phyloP scores from a whole-genome alignment of 2,888 invertebrate genomes.

The Scrobipalpa atriplicella region DNA sequence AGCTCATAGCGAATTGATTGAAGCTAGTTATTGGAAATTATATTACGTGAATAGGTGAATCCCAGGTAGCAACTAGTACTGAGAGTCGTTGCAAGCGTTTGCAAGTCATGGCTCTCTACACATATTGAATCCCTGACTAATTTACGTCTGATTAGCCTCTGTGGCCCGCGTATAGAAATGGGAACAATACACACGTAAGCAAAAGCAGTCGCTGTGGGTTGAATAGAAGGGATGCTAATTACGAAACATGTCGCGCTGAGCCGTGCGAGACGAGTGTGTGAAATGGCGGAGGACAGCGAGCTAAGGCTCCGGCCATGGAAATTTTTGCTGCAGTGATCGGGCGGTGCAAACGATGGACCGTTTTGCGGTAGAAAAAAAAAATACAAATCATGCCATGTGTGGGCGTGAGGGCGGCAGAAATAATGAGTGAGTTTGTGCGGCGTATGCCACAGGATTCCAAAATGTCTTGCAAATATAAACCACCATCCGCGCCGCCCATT shows the following conservation, averaged over 20 bases:
- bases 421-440: no score
- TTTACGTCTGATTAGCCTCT: not conserved
- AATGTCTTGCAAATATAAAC: no score
- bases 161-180: not conserved
- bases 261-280: slow-evolving; percentile 22
- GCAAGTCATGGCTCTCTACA: no score
- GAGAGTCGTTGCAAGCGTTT: no score
- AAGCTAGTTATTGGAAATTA: slow-evolving; percentile 1
- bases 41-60: not conserved
- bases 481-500: no score
- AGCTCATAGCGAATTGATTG: slow-evolving; percentile 32
- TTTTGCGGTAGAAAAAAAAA: no score
- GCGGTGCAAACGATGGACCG: no score
- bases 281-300: slow-evolving; percentile 34
- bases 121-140: not conserved
- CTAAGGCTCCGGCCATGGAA: no score
- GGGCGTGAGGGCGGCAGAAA: no score
- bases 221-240: slow-evolving; percentile 21
- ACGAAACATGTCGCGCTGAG: slow-evolving; percentile 7
- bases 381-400: no score
- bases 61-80: not conserved
- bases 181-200: slow-evolving; percentile 26
- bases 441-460: no score
- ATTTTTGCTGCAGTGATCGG: no score
- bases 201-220: slow-evolving; percentile 16